These are phyloP conservation scores for Mythimna albipuncta DNA, from an alignment of 2,888 invertebrate species.

Conservation along the genomic window DNA sequence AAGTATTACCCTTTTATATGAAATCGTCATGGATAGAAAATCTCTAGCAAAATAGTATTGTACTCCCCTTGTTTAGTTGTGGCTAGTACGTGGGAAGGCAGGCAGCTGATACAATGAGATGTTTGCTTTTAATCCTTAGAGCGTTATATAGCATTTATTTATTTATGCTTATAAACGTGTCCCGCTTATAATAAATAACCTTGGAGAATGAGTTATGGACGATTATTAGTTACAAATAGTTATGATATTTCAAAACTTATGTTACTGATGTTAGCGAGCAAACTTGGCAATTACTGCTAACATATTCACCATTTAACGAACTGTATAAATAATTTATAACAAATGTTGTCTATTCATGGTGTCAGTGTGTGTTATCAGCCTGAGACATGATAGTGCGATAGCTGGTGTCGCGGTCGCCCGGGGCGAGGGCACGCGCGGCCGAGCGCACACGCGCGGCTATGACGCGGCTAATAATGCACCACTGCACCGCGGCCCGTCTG, in stretches of 20 bases:
- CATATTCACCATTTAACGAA: neutral
- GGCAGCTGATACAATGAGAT: constrained; percentile 34
- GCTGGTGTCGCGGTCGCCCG: constrained; percentile 1
- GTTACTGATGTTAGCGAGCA: neutral
- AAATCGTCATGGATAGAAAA: constrained; percentile 9
- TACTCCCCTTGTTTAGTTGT: constrained; percentile 37
- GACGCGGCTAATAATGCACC: constrained; percentile 34
- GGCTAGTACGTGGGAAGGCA: constrained; percentile 19
- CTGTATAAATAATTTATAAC: neutral
- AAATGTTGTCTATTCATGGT: neutral
- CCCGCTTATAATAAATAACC: neutral
- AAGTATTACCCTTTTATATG: neutral
- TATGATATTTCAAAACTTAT: neutral
- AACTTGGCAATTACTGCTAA: neutral
- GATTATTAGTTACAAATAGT: neutral
- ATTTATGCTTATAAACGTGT: neutral
- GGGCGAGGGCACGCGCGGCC: constrained; percentile 27
- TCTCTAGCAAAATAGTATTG: constrained; percentile 15
- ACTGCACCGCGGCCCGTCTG: neutral
- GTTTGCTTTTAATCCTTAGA: constrained; percentile 26
- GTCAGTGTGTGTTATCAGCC: constrained; percentile 13
- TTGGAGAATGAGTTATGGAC: neutral
- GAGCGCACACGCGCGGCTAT: constrained; percentile 38
- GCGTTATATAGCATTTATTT: neutral
- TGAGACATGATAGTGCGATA: constrained; percentile 45